Percentiles rank a stretch among this genome's conserved stretches.
These are phyloP conservation scores for Hyperoplus immaculatus DNA, from an alignment of 2,797 vertebrate genomes.

Conservation along the genomic window DNA sequence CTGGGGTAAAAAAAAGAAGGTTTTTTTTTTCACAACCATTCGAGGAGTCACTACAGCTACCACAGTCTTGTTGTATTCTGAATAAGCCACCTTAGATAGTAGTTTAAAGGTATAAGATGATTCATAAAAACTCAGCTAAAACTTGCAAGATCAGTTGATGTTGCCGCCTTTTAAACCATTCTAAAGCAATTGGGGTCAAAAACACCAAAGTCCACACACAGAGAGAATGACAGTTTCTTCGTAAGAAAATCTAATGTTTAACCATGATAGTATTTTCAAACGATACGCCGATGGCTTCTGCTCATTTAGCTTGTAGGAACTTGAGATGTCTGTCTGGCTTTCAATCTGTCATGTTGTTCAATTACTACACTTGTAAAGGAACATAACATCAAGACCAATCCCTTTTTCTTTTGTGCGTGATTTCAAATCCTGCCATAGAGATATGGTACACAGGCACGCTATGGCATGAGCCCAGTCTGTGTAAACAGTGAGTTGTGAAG, in stretches of 20 bases:
- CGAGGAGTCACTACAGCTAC: too few species aligned
- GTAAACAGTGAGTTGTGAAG: constrained; percentile 14
- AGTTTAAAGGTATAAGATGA: too few species aligned
- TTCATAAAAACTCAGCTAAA: too few species aligned
- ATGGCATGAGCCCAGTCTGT: constrained; percentile 5
- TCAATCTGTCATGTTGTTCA: neutral
- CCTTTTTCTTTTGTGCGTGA: neutral
- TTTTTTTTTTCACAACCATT: too few species aligned
- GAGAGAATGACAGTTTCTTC: neutral
- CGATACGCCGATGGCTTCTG: neutral
- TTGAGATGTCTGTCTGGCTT: neutral
- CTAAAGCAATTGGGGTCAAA: neutral
- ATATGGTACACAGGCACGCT: neutral
- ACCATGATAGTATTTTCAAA: constrained; percentile 31
- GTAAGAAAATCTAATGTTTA: constrained; percentile 64
- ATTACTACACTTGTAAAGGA: neutral
- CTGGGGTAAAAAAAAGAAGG: too few species aligned
- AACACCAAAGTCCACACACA: constrained; percentile 72
- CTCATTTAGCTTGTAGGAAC: constrained; percentile 6
- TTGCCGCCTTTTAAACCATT: constrained; percentile 29
- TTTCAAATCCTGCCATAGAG: neutral
- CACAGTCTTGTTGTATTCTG: too few species aligned
- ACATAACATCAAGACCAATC: neutral
- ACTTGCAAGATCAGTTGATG: too few species aligned
- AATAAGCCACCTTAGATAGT: too few species aligned